Percentiles rank a stretch among this genome's conserved stretches.
These are phyloP conservation scores for Trichogramma dendrolimi DNA, from an alignment of 2,888 invertebrate genomes.

Conservation along the genomic window DNA sequence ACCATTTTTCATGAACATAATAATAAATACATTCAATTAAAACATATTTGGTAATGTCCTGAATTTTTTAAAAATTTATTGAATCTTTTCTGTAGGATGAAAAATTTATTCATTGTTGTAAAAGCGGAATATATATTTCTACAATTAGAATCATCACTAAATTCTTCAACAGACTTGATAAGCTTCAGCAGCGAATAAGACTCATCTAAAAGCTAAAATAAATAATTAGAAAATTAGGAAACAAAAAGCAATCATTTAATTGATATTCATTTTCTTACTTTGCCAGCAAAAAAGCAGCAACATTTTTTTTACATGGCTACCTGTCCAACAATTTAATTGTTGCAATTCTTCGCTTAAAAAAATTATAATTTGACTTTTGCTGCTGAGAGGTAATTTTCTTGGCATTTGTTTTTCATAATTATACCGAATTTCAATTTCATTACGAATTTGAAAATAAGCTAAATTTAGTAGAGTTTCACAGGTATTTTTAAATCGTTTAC, in stretches of 20 bases:
- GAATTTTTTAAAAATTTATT: too few relatives aligned
- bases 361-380: conserved; percentile 2
- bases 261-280: conserved; percentile 2
- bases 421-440: neutral
- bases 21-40: too few relatives aligned
- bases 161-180: too few relatives aligned
- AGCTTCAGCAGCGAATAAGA: too few relatives aligned
- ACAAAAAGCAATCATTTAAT: neutral
- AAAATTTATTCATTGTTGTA: too few relatives aligned
- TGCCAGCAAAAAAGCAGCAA: conserved; percentile 13
- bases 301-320: neutral
- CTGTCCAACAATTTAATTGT: neutral
- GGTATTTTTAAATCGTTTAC: neutral
- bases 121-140: too few relatives aligned
- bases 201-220: neutral
- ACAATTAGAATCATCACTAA: too few relatives aligned
- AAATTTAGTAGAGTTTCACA: neutral
- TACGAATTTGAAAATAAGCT: neutral
- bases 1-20: too few relatives aligned
- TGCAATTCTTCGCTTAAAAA: conserved; percentile 3
- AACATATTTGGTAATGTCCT: too few relatives aligned
- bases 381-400: neutral
- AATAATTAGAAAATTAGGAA: neutral
- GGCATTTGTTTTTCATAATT: neutral
- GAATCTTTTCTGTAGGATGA: too few relatives aligned